These are phyloP conservation scores for Promerops cafer DNA, from an alignment of 2,113 vertebrate genomes.

Conservation along the genomic window DNA sequence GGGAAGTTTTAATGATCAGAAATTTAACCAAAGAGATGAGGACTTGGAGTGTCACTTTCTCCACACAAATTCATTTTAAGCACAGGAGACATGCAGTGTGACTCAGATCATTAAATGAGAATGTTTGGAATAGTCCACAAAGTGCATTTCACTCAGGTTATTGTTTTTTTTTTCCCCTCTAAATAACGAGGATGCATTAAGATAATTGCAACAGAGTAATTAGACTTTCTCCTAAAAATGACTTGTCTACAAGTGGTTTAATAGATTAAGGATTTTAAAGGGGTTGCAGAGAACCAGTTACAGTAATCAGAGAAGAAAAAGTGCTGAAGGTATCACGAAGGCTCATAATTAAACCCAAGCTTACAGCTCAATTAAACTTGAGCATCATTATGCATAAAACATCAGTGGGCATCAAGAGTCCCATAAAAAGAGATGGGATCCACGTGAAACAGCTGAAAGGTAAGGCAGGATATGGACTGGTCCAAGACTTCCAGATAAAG, in stretches of 20 bases:
- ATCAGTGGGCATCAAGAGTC: conserved; percentile 63
- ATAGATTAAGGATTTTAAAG: conserved; percentile 66
- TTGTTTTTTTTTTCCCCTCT: background rate
- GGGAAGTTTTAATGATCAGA: background rate
- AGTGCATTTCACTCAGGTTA: conserved; percentile 8
- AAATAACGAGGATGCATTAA: conserved; percentile 57
- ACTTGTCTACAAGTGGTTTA: conserved; percentile 54
- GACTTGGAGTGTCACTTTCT: background rate
- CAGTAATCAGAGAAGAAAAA: conserved; percentile 70
- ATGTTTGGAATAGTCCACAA: conserved; percentile 21
- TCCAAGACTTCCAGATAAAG: conserved; percentile 9
- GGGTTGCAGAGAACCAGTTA: conserved; percentile 56
- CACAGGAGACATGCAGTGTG: background rate
- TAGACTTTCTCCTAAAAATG: conserved; percentile 64
- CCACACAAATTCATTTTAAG: background rate
- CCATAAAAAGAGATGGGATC: conserved; percentile 63
- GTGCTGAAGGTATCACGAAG: conserved; percentile 67
- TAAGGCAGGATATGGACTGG: conserved; percentile 43
- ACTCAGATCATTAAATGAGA: background rate
- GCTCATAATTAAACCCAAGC: conserved; percentile 76
- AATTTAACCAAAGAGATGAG: background rate
- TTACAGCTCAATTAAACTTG: conserved; percentile 76
- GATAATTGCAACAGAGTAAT: conserved; percentile 59
- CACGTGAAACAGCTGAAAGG: conserved; percentile 58
- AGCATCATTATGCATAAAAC: conserved; percentile 73